Conservation (phyloP, 2,113 vertebrate species). For the Dryoscopus gambensis region DNA sequence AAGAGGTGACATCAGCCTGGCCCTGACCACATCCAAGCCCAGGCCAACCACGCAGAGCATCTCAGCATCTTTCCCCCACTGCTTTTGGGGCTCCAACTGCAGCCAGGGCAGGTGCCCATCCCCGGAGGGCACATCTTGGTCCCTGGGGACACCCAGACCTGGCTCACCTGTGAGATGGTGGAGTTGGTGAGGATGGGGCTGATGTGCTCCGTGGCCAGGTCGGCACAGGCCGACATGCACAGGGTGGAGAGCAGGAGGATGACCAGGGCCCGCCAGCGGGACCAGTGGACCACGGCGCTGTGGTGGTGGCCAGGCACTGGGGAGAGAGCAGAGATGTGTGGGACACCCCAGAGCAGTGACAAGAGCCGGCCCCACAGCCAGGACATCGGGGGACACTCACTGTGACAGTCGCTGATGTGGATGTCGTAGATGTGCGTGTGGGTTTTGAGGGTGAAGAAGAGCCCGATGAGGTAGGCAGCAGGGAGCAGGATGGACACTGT, state of each 20-base stretch:
- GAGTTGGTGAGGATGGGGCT: constrained; percentile 80
- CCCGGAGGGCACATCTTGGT: not conserved
- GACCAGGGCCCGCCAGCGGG: constrained; percentile 76
- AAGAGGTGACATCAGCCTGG: not conserved
- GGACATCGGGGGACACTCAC: constrained; percentile 54
- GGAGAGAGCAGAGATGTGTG: not conserved
- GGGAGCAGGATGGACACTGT: constrained; percentile 79
- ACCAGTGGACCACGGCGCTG: constrained; percentile 78
- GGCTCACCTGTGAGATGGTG: constrained; percentile 79
- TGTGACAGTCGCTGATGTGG: constrained; percentile 77
- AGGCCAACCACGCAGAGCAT: accelerated
- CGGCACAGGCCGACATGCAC: constrained; percentile 86
- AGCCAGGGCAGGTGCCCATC: not conserved
- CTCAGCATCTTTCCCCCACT: not conserved
- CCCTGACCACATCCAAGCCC: not conserved
- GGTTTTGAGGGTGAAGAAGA: constrained; percentile 86
- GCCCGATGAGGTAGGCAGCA: constrained; percentile 78
- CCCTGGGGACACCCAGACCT: not conserved
- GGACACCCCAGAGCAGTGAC: accelerated
- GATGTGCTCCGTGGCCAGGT: constrained; percentile 85
- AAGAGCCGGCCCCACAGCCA: accelerated
- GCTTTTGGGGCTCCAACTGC: not conserved
- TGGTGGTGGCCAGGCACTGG: constrained; percentile 66
- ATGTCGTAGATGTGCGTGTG: constrained; percentile 85
- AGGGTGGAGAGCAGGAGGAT: constrained; percentile 82